Conservation (phyloP, 2,113 vertebrate species). For the Fulmarus glacialis region DNA sequence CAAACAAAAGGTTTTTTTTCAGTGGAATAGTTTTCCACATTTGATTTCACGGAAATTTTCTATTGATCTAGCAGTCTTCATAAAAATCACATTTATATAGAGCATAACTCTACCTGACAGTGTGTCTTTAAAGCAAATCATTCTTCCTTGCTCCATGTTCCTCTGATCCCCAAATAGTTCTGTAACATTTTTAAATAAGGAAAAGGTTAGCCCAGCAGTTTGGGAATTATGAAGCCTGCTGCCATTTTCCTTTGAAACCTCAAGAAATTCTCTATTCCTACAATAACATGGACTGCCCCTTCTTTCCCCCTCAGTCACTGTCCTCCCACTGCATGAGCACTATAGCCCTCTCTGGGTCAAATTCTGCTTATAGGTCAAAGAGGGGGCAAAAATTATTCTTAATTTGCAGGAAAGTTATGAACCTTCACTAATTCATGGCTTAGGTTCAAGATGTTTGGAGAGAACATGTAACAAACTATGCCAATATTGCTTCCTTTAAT, state of each 20-base stretch:
- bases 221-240: background rate
- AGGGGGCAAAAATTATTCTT: background rate
- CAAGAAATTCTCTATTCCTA: background rate
- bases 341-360: background rate
- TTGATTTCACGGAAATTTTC: background rate
- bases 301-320: background rate
- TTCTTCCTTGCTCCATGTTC: background rate
- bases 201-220: background rate
- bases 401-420: background rate
- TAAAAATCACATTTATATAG: background rate
- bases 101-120: background rate
- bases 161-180: background rate
- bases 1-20: background rate
- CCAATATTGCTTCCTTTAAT: background rate
- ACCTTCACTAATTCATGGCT: background rate
- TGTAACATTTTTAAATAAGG: background rate
- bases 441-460: background rate
- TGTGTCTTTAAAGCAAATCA: background rate
- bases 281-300: rapidly evolving
- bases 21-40: background rate
- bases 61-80: background rate
- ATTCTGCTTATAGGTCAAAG: background rate
- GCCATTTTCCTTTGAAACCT: background rate
- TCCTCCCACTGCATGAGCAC: background rate
- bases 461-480: background rate